Conservation (phyloP, 2,113 vertebrate genomes). For the Herpetotheres cachinnans region DNA sequence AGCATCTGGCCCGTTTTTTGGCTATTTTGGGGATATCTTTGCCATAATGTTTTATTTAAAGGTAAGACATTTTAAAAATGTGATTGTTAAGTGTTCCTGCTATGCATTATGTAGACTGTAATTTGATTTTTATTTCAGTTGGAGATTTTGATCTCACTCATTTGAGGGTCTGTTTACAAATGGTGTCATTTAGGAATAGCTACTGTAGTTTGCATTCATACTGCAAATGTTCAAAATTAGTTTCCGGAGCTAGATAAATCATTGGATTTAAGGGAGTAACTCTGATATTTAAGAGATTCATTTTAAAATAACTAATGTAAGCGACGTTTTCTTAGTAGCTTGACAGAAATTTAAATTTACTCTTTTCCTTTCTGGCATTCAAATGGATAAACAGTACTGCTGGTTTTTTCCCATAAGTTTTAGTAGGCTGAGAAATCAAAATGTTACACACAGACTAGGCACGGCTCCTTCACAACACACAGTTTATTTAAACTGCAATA, state of each 20-base stretch:
- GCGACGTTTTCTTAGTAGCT: neutral
- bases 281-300: neutral
- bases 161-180: neutral
- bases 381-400: neutral
- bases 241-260: neutral
- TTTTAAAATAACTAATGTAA: neutral
- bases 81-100: neutral
- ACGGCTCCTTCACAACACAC: neutral
- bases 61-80: neutral
- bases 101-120: neutral
- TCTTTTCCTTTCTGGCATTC: neutral
- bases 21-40: slow-evolving; percentile 6
- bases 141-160: neutral
- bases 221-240: neutral
- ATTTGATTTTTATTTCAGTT: neutral
- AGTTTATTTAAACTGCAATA: neutral
- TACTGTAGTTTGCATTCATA: neutral
- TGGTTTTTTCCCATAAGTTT: neutral
- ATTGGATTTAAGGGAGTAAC: neutral
- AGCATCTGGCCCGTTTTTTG: neutral
- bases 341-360: neutral
- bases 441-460: neutral
- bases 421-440: neutral
- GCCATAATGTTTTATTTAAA: neutral
- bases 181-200: neutral